A percentile compares a stretch with the other conserved stretches of the same genome.
Conservation (phyloP, 1,140 invertebrate genomes). For the Oreohelix idahoensis region DNA sequence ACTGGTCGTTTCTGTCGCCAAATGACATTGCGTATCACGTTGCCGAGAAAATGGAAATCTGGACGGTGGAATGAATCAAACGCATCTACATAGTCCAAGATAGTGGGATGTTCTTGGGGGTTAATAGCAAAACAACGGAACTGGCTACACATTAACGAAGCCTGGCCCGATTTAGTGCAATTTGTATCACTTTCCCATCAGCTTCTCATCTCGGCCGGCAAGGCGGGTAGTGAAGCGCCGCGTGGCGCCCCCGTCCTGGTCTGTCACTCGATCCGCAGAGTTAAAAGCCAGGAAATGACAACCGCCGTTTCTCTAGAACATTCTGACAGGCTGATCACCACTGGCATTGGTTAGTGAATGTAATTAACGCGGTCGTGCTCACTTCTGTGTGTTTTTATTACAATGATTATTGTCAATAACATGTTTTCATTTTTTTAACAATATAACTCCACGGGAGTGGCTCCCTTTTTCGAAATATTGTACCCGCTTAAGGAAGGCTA, state of each 20-base stretch:
- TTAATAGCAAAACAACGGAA: conserved; percentile 30
- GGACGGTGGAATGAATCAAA: conserved; percentile 1
- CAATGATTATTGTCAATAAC: conserved; percentile 25
- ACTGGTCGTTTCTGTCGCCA: conserved; percentile 13
- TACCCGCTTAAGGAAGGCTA: neutral
- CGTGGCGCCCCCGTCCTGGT: neutral
- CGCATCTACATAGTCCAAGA: conserved; percentile 10
- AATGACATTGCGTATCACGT: conserved; percentile 23
- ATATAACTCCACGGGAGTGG: neutral
- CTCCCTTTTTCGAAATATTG: neutral
- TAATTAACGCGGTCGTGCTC: conserved; percentile 30
- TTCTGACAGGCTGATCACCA: conserved; percentile 13
- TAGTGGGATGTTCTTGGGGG: neutral
- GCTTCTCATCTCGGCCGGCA: neutral
- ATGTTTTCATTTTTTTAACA: conserved; percentile 2
- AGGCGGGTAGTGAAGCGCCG: conserved; percentile 8
- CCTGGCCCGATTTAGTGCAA: conserved; percentile 22
- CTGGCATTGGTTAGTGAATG: neutral
- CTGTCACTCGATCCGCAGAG: conserved; percentile 22
- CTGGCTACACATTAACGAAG: conserved; percentile 21
- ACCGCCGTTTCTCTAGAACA: conserved; percentile 19
- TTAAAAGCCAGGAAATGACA: conserved; percentile 39
- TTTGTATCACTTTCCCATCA: conserved; percentile 36
- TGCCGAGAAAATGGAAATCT: conserved; percentile 31
- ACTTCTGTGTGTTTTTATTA: conserved; percentile 12